phyloP scores from a whole-genome alignment of 2,113 vertebrate genomes.

The Galbula dea region DNA sequence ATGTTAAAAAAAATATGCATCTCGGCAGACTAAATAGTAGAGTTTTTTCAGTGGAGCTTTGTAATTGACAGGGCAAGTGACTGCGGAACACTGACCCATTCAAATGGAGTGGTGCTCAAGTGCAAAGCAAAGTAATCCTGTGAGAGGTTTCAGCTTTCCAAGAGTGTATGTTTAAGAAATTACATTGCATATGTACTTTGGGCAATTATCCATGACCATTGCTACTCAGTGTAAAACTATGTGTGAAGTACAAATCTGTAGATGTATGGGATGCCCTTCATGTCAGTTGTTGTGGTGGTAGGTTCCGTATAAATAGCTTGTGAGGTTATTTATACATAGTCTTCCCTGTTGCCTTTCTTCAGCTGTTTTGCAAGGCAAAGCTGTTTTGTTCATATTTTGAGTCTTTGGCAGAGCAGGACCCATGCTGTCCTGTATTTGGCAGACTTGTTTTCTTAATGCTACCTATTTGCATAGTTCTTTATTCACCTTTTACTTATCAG shows the following conservation, averaged over 20 bases:
- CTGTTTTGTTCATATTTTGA: neutral
- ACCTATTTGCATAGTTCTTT: neutral
- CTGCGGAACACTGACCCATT: neutral
- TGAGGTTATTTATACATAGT: neutral
- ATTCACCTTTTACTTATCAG: neutral
- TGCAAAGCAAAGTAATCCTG: neutral
- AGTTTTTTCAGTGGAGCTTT: neutral
- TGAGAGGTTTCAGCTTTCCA: slow-evolving; percentile 10
- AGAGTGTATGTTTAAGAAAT: neutral
- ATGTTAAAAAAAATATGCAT: neutral
- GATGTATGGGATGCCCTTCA: neutral
- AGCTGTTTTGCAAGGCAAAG: neutral
- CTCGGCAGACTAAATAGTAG: neutral
- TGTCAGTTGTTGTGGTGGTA: neutral
- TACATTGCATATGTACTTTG: neutral
- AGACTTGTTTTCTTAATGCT: neutral
- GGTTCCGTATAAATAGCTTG: neutral
- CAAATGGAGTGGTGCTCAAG: neutral
- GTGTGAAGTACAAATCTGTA: neutral
- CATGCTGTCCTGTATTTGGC: neutral
- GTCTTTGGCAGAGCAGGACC: neutral
- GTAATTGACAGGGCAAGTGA: neutral
- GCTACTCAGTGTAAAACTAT: neutral
- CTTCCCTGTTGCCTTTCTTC: neutral
- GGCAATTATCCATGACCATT: neutral